Evolutionary conservation across 2,888 invertebrate genomes (phyloP).

Genomic region (Brachypterus glaber): DNA sequence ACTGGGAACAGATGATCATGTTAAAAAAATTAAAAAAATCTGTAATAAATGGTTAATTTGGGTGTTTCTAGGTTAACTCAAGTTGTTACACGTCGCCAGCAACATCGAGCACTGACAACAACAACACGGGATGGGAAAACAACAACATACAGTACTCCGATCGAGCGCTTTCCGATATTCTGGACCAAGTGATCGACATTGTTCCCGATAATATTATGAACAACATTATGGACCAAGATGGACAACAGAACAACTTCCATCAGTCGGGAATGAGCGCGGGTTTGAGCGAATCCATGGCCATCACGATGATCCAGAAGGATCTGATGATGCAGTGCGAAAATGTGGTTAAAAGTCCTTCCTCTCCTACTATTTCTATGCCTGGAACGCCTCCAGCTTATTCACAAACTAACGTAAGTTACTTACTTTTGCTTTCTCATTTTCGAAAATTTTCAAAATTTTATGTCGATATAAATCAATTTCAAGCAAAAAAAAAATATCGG

Average conservation of each 20-base stretch:
- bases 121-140: slow-evolving; percentile 36
- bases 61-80: no score
- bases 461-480: no score
- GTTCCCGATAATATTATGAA: slow-evolving; percentile 35
- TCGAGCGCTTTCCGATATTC: slow-evolving; percentile 67
- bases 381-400: slow-evolving; percentile 55
- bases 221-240: slow-evolving; percentile 35
- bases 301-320: slow-evolving; percentile 82
- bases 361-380: slow-evolving; percentile 44
- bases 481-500: no score
- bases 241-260: slow-evolving; percentile 24
- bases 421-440: no score
- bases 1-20: no score
- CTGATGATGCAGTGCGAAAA: slow-evolving; percentile 87
- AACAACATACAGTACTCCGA: slow-evolving; percentile 46
- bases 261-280: no score
- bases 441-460: no score
- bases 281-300: slow-evolving; percentile 68
- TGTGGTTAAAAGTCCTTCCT: slow-evolving; percentile 52
- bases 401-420: slow-evolving; percentile 32
- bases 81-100: slow-evolving; percentile 28
- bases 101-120: slow-evolving; percentile 32
- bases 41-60: no score
- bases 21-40: no score
- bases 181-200: slow-evolving; percentile 49